phyloP scores from a whole-genome alignment of 2,888 invertebrate genomes.

The Leptopilina drosophilae region DNA sequence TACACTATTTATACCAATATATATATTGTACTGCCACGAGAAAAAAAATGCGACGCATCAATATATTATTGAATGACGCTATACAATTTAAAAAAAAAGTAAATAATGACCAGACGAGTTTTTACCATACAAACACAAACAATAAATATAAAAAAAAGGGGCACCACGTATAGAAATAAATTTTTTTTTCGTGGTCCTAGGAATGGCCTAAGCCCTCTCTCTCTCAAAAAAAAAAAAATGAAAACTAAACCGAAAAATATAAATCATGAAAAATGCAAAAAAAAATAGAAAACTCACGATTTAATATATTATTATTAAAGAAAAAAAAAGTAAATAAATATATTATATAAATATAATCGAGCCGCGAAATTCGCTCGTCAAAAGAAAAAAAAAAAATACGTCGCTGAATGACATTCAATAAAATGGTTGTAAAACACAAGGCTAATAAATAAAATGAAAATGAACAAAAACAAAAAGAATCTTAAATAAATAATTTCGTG shows the following conservation, averaged over 20 bases:
- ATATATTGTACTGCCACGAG: constrained; percentile 55
- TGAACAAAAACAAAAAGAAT: constrained; percentile 17
- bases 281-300: constrained; percentile 5
- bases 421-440: constrained; percentile 27
- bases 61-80: not conserved
- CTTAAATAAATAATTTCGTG: constrained; percentile 38
- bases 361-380: constrained; percentile 25
- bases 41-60: constrained; percentile 37
- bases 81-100: constrained; percentile 28
- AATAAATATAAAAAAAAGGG: not conserved
- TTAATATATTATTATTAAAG: not conserved
- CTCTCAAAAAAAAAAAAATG: not conserved
- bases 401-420: constrained; percentile 4
- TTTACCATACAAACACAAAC: not conserved
- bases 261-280: not conserved
- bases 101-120: constrained; percentile 22
- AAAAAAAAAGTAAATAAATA: no score
- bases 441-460: constrained; percentile 38
- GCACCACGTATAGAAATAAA: constrained; percentile 14
- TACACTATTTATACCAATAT: constrained; percentile 43
- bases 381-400: not conserved
- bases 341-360: not conserved
- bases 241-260: not conserved
- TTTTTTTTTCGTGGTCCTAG: constrained; percentile 14
- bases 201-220: constrained; percentile 33